Percentiles rank a stretch among this genome's conserved stretches.
Conservation (phyloP, 2,113 vertebrate genomes). For the Felis chaus region DNA sequence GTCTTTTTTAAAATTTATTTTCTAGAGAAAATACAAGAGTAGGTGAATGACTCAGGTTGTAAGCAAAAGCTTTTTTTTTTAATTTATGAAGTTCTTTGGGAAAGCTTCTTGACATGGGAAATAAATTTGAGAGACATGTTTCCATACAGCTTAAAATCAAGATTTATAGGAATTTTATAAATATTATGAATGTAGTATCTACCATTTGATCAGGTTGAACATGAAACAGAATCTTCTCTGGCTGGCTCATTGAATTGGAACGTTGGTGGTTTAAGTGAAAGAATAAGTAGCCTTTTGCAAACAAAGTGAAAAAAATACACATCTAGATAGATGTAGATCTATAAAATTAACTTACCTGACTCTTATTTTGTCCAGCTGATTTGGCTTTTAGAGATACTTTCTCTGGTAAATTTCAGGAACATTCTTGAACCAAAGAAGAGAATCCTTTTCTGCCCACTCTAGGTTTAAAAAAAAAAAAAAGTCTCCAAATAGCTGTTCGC, state of each 20-base stretch:
- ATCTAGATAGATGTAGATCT: background rate
- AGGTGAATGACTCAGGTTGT: background rate
- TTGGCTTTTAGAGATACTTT: background rate
- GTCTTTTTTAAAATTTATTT: background rate
- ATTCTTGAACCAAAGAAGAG: background rate
- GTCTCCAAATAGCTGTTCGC: background rate
- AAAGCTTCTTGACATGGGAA: background rate
- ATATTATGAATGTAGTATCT: background rate
- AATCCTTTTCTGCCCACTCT: background rate
- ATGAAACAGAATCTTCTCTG: background rate
- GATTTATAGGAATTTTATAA: slow-evolving; percentile 21
- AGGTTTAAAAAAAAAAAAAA: background rate
- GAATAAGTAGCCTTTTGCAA: background rate
- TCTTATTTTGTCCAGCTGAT: background rate
- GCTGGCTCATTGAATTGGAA: background rate
- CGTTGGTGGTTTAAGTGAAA: background rate
- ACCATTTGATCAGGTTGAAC: background rate
- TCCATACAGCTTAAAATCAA: background rate
- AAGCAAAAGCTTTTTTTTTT: background rate
- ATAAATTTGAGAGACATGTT: background rate
- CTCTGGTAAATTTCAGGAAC: background rate
- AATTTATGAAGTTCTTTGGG: background rate
- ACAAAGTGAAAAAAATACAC: background rate
- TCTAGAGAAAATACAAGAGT: background rate
- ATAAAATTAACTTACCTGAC: background rate